These are phyloP conservation scores for Hanleya hanleyi DNA, from an alignment of 2,888 invertebrate genomes.

Conservation along the genomic window DNA sequence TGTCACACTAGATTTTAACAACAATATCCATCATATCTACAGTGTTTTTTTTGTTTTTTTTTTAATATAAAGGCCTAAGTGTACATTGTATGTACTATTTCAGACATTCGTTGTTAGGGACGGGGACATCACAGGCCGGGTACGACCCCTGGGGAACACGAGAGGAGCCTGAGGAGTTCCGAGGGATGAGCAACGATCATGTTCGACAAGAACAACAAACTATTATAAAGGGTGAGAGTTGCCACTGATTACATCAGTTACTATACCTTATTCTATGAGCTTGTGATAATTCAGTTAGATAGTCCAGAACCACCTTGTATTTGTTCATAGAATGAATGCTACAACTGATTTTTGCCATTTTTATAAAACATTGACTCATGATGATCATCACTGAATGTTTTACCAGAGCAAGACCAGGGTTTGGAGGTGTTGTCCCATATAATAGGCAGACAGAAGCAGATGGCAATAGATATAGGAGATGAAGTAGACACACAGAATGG, in stretches of 20 bases:
- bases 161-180: conserved; percentile 70
- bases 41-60: too few species aligned
- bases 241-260: too few species aligned
- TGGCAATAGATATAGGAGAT: conserved; percentile 82
- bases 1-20: too few species aligned
- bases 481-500: conserved; percentile 88
- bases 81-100: too few species aligned
- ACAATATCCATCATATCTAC: too few species aligned
- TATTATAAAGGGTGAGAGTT: conserved; percentile 77
- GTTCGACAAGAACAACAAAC: conserved; percentile 78
- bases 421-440: conserved; percentile 84
- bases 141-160: conserved; percentile 69
- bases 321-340: not conserved
- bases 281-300: too few species aligned
- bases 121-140: not conserved
- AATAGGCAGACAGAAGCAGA: conserved; percentile 83
- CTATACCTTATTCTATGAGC: too few species aligned
- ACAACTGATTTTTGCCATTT: not conserved
- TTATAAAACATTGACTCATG: too few species aligned
- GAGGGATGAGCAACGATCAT: conserved; percentile 74
- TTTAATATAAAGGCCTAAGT: too few species aligned
- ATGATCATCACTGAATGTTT: too few species aligned
- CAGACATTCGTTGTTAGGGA: conserved; percentile 42
- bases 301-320: not conserved
- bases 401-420: conserved; percentile 84